These are phyloP conservation scores for Aphrophora alni DNA, from an alignment of 2,888 invertebrate genomes.

Conservation along the genomic window DNA sequence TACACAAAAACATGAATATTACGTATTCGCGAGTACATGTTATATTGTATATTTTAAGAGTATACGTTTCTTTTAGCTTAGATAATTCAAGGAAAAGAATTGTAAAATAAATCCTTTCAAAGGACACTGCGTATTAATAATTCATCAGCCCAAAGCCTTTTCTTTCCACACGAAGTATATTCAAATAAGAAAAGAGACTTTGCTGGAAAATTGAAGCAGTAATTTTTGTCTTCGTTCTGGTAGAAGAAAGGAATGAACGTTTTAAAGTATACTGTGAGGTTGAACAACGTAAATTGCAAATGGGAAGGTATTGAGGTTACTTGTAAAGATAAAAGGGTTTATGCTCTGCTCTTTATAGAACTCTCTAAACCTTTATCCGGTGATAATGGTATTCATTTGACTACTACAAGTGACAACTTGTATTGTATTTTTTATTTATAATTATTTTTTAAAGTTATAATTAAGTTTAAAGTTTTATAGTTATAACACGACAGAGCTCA, in stretches of 20 bases:
- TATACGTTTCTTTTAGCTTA: background rate
- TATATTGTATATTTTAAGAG: background rate
- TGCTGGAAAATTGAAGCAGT: slow-evolving; percentile 5
- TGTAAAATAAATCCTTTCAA: slow-evolving; percentile 9
- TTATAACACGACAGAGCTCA: too few relatives aligned
- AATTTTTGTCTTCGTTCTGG: background rate
- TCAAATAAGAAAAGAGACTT: slow-evolving; percentile 7
- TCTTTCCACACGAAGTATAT: slow-evolving; percentile 9
- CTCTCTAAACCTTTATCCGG: background rate
- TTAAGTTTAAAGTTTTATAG: too few relatives aligned
- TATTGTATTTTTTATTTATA: background rate
- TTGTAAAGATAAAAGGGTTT: background rate
- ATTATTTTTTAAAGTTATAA: too few relatives aligned
- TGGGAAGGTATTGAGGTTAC: background rate
- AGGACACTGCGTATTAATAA: slow-evolving; percentile 4
- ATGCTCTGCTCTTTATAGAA: background rate
- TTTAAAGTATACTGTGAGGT: background rate
- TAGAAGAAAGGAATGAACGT: background rate
- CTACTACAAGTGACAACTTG: background rate
- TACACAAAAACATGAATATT: background rate
- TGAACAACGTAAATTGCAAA: background rate
- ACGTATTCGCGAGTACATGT: too few relatives aligned
- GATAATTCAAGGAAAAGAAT: background rate
- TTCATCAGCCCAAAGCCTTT: slow-evolving; percentile 5
- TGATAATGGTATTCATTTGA: background rate